Evolutionary conservation across 2,797 vertebrate genomes (phyloP), one percentile per base, ranked within the genome.

Genomic region (Clarias laeviceps): DNA sequence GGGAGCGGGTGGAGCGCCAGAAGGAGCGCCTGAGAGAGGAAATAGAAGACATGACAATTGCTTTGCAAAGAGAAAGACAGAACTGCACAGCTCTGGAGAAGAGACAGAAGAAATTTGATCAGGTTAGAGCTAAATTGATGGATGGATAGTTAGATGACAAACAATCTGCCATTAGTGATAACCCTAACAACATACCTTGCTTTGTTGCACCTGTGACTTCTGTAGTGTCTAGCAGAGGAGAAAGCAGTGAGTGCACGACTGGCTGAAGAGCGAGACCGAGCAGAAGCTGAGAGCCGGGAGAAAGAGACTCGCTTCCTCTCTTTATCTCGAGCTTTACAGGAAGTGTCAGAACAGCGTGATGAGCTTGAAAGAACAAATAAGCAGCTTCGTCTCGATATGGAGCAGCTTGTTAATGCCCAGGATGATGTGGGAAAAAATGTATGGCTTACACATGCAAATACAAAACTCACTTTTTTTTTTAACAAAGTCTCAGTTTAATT

Each of bases 91-190:
- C 94, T 0, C 94, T 98, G 29, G 97, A 98, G 90, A 98, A 98
- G 93, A 96, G 96, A 89, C 97, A 98, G 93, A 97, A 97, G 92
- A 98, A 97, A 89, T 98, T 98, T 5, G 97, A 98, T 91, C 97
- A 98, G 96, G 97, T 97, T 24, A 68, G 88, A 50, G 27, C 80
- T 50, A 12, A 9, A 54, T 8, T 40, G 37, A 61, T 73, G 37
- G 29, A 82, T 69, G 4, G 57, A 74, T 27, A 59, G 29, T 34
- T 24, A 50, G 6, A 7, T 32, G 37, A 32, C 64, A 66, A 32
- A 29, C 57, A 72, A 54, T 3, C 57, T 82, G 69, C 15, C 15
- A 40, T 78, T 32, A 54, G 32, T 50, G 3, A 66, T n/a, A 27
- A 14, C 14, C 57, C 22, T 79, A 79, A 62, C 34, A 62, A n/a